Conservation (phyloP, 2,888 invertebrate species). For the Sthenelais limicola region DNA sequence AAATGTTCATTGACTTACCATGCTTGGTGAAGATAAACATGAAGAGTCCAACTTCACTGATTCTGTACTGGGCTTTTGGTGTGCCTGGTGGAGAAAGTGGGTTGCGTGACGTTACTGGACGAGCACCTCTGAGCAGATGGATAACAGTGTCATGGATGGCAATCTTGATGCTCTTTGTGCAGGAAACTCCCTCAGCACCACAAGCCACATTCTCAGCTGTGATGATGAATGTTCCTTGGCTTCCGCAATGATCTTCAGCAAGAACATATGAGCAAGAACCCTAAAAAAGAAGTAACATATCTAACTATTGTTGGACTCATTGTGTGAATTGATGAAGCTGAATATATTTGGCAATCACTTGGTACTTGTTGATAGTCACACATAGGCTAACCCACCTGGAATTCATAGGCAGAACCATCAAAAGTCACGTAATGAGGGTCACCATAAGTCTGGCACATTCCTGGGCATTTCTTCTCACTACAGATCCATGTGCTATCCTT, state of each 20-base stretch:
- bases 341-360: too few relatives aligned
- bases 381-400: slow-evolving; percentile 80
- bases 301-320: too few relatives aligned
- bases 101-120: slow-evolving; percentile 39
- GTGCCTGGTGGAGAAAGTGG: slow-evolving; percentile 38
- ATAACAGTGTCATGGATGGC: slow-evolving; percentile 20
- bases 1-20: slow-evolving; percentile 42
- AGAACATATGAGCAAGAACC: slow-evolving; percentile 54
- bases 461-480: slow-evolving; percentile 78
- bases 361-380: too few relatives aligned
- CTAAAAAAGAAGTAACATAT: slow-evolving; percentile 76
- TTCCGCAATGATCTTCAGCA: slow-evolving; percentile 69
- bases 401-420: slow-evolving; percentile 87
- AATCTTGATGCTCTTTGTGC: slow-evolving; percentile 81
- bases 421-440: slow-evolving; percentile 92
- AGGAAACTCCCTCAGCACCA: slow-evolving; percentile 86
- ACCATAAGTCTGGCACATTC: slow-evolving; percentile 89
- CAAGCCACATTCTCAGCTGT: slow-evolving; percentile 87
- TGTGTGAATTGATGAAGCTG: too few relatives aligned
- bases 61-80: slow-evolving; percentile 37
- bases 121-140: slow-evolving; percentile 19
- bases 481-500: slow-evolving; percentile 85
- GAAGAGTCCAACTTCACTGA: slow-evolving; percentile 37
- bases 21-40: slow-evolving; percentile 31
- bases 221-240: slow-evolving; percentile 73